Evolutionary conservation across 2,113 vertebrate species (phyloP), one percentile per base, ranked within the genome.

Genomic region (Cavia porcellus): DNA sequence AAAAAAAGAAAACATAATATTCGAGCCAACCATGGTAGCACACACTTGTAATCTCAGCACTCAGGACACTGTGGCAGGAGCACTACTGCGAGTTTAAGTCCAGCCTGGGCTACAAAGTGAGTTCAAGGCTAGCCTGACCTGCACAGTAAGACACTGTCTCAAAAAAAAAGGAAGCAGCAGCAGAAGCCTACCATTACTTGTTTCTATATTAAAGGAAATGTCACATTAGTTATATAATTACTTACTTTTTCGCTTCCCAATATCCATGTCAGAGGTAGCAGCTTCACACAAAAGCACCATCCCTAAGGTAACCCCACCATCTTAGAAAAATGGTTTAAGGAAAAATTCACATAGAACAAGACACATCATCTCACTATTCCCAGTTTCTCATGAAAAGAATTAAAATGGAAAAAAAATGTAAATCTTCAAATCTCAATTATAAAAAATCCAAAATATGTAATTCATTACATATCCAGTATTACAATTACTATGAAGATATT

Each of bases 271-370:
- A 94, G 99, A 99, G 9, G 99, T 99, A 61, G 99, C 99, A 52
- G 99, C 99, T 98, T 99, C 99, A 0, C 99, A 99, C 59, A 99
- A 98, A 84, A 99, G 99, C 30, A 99, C 99, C 97, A 99, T 99
- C n/a, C 99, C 99, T 97, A 99, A 98, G 96, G 99, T 99, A 81
- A 99, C 99, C 4, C 99, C 99, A 64, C 99, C 99, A 98, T 99
- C 99, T 99, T 96, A 86, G 17, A 92, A 94, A 93, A 0, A 3
- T 28, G 92, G 90, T 97, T 99, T 99, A 99, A 99, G 99, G 99
- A 95, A 52, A 90, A 98, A 98, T 91, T 93, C 89, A 94, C 74
- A 90, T 22, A 94, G 93, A 80, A 42, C 9, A 94, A 93, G 0
- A 95, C 7, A 96, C 0, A 59, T 8, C n/a, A 75, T 81, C 62